Evolutionary conservation across 2,888 invertebrate species (phyloP).

Genomic region (Tiliacea citrago): DNA sequence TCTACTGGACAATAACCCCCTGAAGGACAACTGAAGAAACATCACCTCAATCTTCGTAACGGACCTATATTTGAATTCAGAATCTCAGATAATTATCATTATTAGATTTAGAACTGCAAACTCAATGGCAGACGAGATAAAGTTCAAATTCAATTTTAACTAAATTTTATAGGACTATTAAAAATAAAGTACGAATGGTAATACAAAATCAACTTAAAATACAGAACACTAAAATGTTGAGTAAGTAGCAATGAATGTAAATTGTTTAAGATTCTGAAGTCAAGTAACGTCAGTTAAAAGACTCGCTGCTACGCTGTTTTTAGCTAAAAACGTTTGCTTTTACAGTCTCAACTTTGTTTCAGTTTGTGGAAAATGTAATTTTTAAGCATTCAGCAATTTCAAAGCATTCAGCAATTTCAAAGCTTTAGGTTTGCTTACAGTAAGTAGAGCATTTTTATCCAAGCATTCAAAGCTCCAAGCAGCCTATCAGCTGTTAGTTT

Average conservation of each 20-base stretch:
- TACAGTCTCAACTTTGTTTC: not conserved
- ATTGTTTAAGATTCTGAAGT: slow-evolving; percentile 4
- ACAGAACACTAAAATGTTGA: not conserved
- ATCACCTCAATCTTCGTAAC: not conserved
- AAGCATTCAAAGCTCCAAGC: not conserved
- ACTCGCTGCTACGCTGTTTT: not conserved
- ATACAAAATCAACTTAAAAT: not conserved
- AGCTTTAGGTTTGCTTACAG: not conserved
- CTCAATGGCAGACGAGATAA: not conserved
- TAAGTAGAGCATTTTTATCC: not conserved
- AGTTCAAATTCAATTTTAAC: not conserved
- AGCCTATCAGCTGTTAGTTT: not conserved
- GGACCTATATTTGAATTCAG: not conserved
- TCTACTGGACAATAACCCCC: not conserved
- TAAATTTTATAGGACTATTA: not conserved
- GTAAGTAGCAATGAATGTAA: not conserved
- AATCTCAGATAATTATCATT: not conserved
- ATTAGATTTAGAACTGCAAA: not conserved
- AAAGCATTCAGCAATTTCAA: not conserved
- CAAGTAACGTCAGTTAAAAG: not conserved
- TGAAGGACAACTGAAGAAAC: not conserved
- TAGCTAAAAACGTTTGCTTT: not conserved
- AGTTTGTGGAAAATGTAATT: not conserved
- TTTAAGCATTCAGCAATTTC: not conserved
- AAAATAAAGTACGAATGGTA: fast-evolving